Evolutionary conservation across 2,888 invertebrate species (phyloP).

Genomic region (Himalopsyche japonica): DNA sequence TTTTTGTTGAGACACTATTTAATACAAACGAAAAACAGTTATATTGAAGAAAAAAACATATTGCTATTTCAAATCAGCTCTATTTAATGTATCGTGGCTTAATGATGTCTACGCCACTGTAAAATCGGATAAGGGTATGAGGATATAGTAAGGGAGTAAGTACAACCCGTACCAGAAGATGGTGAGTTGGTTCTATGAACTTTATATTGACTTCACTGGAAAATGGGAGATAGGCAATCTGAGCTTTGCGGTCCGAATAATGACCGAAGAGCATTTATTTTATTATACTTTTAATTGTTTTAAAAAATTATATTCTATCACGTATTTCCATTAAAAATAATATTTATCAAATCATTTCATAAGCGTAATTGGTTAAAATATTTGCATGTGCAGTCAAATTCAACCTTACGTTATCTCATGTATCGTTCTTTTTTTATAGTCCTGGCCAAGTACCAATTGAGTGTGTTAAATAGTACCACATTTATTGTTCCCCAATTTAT

Average conservation of each 20-base stretch:
- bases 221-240: background rate
- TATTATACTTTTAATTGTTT: background rate
- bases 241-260: background rate
- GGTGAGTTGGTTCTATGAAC: slow-evolving; percentile 10
- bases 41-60: background rate
- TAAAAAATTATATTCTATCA: too few relatives aligned
- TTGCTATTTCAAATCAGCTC: background rate
- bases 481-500: too few relatives aligned
- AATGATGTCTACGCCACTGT: background rate
- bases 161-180: background rate
- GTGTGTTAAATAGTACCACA: too few relatives aligned
- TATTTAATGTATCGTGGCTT: background rate
- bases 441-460: too few relatives aligned
- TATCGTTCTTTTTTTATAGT: too few relatives aligned
- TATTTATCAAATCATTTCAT: too few relatives aligned
- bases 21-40: too few relatives aligned
- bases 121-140: background rate
- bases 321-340: too few relatives aligned
- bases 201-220: slow-evolving; percentile 9
- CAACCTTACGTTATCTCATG: too few relatives aligned
- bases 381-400: too few relatives aligned
- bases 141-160: background rate
- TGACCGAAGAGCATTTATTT: background rate
- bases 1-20: too few relatives aligned
- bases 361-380: too few relatives aligned